Conservation (phyloP, 2,888 invertebrate species). For the Pandemis heparana region DNA sequence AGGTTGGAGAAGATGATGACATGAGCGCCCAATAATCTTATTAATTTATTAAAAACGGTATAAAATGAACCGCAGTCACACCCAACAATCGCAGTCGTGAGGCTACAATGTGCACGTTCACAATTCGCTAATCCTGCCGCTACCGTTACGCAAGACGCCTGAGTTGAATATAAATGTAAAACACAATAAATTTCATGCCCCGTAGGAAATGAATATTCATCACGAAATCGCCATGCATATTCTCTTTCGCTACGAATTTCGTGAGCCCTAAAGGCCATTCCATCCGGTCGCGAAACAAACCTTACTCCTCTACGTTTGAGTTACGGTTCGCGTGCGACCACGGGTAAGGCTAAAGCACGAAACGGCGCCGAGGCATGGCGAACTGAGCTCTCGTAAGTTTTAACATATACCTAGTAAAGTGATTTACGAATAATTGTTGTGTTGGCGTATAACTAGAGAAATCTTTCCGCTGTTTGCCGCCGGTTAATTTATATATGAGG, state of each 20-base stretch:
- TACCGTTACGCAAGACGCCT: conserved; percentile 85
- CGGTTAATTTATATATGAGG: conserved; percentile 85
- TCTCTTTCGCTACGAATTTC: conserved; percentile 81
- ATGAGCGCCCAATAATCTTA: neutral
- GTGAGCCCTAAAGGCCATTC: conserved; percentile 67
- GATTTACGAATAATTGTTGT: conserved; percentile 86
- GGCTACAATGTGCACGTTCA: conserved; percentile 79
- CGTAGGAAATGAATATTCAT: conserved; percentile 86
- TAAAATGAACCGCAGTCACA: conserved; percentile 74
- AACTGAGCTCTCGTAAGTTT: conserved; percentile 80
- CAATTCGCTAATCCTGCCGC: conserved; percentile 85
- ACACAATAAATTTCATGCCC: conserved; percentile 86
- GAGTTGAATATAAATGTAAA: conserved; percentile 86
- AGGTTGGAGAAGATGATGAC: no score
- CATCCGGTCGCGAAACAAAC: conserved; percentile 65
- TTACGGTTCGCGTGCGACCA: conserved; percentile 65
- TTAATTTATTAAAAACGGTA: conserved; percentile 65
- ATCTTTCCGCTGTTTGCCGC: conserved; percentile 86
- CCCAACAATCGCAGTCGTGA: conserved; percentile 61
- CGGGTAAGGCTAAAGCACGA: conserved; percentile 62
- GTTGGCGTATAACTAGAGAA: conserved; percentile 85
- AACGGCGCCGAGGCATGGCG: conserved; percentile 66
- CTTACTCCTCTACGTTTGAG: conserved; percentile 65
- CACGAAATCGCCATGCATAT: conserved; percentile 86
- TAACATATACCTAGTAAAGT: conserved; percentile 84